These are phyloP conservation scores for Tangara arthus DNA, from an alignment of 2,797 vertebrate genomes.

Conservation along the genomic window DNA sequence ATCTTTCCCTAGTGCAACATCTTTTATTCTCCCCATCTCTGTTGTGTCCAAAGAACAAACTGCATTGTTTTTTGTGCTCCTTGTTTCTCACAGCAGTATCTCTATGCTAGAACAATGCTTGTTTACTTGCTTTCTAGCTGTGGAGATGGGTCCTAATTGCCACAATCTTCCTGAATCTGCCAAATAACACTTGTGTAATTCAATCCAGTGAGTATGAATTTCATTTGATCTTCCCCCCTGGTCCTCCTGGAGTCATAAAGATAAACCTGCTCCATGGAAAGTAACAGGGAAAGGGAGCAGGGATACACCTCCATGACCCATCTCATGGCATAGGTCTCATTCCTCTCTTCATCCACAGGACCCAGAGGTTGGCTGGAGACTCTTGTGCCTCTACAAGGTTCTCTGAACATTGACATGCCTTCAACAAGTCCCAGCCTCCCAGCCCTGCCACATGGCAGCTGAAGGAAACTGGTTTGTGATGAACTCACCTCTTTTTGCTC, in stretches of 20 bases:
- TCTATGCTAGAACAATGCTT: background rate
- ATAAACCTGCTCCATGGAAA: background rate
- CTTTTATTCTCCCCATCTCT: background rate
- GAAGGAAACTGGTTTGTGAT: background rate
- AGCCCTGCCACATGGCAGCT: background rate
- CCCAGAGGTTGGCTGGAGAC: background rate
- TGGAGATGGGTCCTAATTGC: background rate
- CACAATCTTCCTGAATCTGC: background rate
- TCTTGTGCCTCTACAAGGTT: background rate
- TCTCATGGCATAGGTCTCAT: background rate
- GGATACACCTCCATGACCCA: background rate
- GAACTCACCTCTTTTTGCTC: slow-evolving; percentile 89
- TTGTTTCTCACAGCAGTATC: background rate
- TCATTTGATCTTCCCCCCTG: background rate
- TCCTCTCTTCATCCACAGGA: background rate
- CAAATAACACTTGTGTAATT: background rate
- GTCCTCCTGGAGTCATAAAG: background rate
- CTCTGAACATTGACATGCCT: background rate
- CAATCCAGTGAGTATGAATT: background rate
- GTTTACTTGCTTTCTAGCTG: background rate
- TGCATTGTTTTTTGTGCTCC: background rate
- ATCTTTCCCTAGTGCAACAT: background rate
- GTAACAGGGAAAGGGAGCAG: background rate
- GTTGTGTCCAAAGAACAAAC: background rate
- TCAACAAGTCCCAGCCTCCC: background rate